Base-by-base conservation (phyloP, 2,113 vertebrate genomes). In the Onychostruthus taczanowskii region DNA sequence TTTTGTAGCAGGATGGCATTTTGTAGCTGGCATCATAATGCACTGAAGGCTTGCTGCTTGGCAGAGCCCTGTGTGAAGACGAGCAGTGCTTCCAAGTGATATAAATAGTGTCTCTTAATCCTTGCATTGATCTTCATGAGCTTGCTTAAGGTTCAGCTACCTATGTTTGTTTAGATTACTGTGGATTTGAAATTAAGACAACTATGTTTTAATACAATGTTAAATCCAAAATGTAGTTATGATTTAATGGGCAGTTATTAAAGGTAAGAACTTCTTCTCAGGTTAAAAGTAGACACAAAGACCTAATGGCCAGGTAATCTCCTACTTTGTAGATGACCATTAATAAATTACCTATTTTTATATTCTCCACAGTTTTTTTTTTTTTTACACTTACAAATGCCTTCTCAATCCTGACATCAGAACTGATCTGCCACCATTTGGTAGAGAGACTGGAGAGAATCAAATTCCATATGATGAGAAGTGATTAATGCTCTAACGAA, bases 91-190 rank as follows among this genome's bases (percentile, higher is more conserved):
- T 92, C 91, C 91, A 95, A 35, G 35, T 87, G 81, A 77, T 96
- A 96, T 84, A 96, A 97, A 96, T 96, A 97, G 93, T 3, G 3
- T 30, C 74, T 78, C 91, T 85, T 96, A 96, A 96, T 95, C 94
- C 96, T 92, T 82, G 89, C 91, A 97, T 95, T 94, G 91, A 82
- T 94, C 95, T 96, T 93, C 84, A 14, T 53, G 93, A 82, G 64
- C 87, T 93, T 84, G 56, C 87, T 91, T 87, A 93, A 93, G 91
- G 84, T 95, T 96, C 93, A 89, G 62, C 53, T 87, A 87, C 66
- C 66, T 95, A 37, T 91, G 58, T 94, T 92, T 87, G 77, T 85
- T 89, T 43, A 76, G 17, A 94, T 92, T 90, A 55, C 55, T 84
- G 68, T 8, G 5, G 23, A 62, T 82, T 84, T 82, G 53, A 91